These are phyloP conservation scores for Macroteleia sp. DNA, from an alignment of 2,888 invertebrate genomes.

Conservation along the genomic window DNA sequence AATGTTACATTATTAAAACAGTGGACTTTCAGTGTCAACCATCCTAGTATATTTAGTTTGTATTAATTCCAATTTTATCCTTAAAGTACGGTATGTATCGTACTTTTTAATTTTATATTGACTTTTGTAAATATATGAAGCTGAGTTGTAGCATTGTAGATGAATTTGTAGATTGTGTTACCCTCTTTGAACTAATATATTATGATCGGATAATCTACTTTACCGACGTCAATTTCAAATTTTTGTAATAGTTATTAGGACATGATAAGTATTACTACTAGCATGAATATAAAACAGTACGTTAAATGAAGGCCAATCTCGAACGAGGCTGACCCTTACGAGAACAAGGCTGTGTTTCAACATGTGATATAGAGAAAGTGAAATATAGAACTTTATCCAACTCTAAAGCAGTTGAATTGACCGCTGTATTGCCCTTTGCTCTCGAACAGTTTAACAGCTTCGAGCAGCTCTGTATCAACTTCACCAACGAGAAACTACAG, in stretches of 20 bases:
- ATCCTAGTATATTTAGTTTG: constrained; percentile 30
- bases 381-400: constrained; percentile 18
- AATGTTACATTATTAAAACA: constrained; percentile 43
- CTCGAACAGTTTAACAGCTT: constrained; percentile 93
- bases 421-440: constrained; percentile 68
- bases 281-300: constrained; percentile 35
- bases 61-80: constrained; percentile 17
- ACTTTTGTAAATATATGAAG: not conserved
- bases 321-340: constrained; percentile 64
- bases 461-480: constrained; percentile 99
- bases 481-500: constrained; percentile 98
- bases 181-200: constrained; percentile 36
- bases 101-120: constrained; percentile 20
- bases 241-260: constrained; percentile 8
- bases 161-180: constrained; percentile 11
- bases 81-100: constrained; percentile 15
- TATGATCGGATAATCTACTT: constrained; percentile 43
- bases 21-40: constrained; percentile 55
- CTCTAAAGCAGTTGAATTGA: constrained; percentile 73
- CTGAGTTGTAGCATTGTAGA: constrained; percentile 20
- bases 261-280: constrained; percentile 5
- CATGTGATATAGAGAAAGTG: constrained; percentile 29
- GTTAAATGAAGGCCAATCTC: constrained; percentile 22
- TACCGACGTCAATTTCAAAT: constrained; percentile 31
- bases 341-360: constrained; percentile 44